Percentiles rank a stretch among this genome's conserved stretches.
Conservation (phyloP, 2,797 vertebrate species). For the Notamacropus eugenii region DNA sequence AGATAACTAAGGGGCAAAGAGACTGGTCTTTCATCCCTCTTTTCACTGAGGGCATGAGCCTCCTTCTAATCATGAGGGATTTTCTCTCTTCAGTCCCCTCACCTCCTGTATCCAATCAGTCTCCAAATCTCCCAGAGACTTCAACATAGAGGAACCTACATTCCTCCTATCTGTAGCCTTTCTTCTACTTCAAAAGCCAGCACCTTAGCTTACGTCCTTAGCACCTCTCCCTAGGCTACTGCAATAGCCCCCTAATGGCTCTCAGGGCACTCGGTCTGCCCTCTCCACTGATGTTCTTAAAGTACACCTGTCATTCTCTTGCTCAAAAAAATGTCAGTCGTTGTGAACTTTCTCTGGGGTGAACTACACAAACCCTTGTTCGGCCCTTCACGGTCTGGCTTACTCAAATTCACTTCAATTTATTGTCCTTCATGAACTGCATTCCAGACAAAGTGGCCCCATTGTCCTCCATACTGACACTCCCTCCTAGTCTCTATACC, state of each 20-base stretch:
- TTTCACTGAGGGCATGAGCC: background rate
- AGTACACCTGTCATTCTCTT: background rate
- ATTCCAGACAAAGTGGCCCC: background rate
- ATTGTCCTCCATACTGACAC: background rate
- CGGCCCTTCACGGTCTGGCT: background rate
- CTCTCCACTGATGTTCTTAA: background rate
- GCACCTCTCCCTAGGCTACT: background rate
- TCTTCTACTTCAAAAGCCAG: background rate
- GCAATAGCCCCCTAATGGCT: background rate
- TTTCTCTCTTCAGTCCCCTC: background rate
- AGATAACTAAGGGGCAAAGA: background rate
- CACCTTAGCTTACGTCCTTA: background rate
- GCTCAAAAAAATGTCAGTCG: background rate
- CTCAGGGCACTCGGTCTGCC: background rate
- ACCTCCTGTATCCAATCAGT: background rate
- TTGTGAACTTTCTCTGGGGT: background rate
- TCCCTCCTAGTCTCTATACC: background rate
- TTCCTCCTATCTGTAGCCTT: background rate
- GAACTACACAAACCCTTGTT: background rate
- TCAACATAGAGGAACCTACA: too few species aligned
- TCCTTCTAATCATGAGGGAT: background rate
- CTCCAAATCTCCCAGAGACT: background rate
- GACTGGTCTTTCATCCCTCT: background rate
- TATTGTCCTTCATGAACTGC: background rate
- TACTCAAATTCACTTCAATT: background rate